Percentiles rank a stretch among this genome's conserved stretches.
Conservation (phyloP, 2,113 vertebrate genomes). For the Cervus canadensis region DNA sequence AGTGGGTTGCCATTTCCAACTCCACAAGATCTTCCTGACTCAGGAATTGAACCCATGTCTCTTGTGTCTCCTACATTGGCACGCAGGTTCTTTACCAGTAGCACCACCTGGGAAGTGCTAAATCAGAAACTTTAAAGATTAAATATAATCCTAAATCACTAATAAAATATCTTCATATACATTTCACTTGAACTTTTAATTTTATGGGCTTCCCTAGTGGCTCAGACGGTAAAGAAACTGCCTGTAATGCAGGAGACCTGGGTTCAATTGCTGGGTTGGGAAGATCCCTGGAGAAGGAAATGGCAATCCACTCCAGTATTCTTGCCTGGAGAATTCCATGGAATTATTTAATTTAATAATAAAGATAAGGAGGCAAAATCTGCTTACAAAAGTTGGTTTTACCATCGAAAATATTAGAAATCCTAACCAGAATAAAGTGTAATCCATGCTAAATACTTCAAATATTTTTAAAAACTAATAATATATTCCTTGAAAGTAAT, state of each 20-base stretch:
- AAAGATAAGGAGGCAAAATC: not conserved
- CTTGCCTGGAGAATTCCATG: not conserved
- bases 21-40: not conserved
- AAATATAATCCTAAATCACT: conserved; percentile 14
- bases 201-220: not conserved
- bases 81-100: not conserved
- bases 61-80: not conserved
- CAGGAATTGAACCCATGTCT: not conserved
- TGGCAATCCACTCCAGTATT: not conserved
- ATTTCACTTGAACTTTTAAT: conserved; percentile 32
- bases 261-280: not conserved
- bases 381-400: conserved; percentile 17
- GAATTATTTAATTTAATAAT: conserved; percentile 24
- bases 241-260: not conserved
- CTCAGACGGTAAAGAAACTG: not conserved
- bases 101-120: not conserved
- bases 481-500: not conserved
- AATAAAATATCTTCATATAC: not conserved
- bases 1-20: not conserved
- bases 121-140: not conserved
- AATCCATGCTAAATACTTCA: conserved; percentile 20
- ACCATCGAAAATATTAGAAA: conserved; percentile 30
- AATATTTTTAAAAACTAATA: conserved; percentile 29
- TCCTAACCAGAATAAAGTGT: conserved; percentile 19
- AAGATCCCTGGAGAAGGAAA: not conserved